Conservation (phyloP, 2,888 invertebrate species). For the Leucophora obtusa region DNA sequence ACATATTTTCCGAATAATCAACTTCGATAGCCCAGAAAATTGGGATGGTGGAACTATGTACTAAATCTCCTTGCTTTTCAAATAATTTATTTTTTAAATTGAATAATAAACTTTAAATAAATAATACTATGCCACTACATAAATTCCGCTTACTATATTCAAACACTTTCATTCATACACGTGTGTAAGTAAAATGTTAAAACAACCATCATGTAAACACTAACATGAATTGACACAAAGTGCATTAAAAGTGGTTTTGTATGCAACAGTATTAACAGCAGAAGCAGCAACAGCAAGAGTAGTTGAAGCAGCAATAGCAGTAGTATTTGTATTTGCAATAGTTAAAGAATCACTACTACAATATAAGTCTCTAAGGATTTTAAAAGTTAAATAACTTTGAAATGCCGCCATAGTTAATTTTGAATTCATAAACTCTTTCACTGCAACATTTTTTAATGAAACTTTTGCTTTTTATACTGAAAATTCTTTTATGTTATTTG, state of each 20-base stretch:
- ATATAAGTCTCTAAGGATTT: conserved; percentile 23
- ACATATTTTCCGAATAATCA: too few species aligned
- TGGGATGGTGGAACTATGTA: too few species aligned
- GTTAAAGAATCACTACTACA: conserved; percentile 25
- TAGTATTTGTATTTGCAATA: not conserved
- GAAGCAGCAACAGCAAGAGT: not conserved
- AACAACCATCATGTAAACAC: conserved; percentile 44
- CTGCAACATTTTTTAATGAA: not conserved
- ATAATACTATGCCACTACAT: not conserved
- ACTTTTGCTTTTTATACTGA: not conserved
- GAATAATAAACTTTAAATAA: too few species aligned
- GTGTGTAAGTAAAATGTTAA: conserved; percentile 24
- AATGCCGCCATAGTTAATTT: conserved; percentile 39
- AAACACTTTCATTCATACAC: not conserved
- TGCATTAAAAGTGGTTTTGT: conserved; percentile 58
- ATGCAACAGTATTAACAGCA: conserved; percentile 45
- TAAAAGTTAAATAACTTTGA: conserved; percentile 37
- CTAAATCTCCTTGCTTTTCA: too few species aligned
- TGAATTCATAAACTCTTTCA: not conserved
- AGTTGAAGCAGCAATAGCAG: not conserved
- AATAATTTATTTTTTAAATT: too few species aligned
- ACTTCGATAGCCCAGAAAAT: too few species aligned
- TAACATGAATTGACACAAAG: conserved; percentile 57
- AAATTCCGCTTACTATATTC: not conserved
- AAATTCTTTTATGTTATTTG: not conserved